Conservation (phyloP, 2,113 vertebrate genomes). For the Bucco capensis region DNA sequence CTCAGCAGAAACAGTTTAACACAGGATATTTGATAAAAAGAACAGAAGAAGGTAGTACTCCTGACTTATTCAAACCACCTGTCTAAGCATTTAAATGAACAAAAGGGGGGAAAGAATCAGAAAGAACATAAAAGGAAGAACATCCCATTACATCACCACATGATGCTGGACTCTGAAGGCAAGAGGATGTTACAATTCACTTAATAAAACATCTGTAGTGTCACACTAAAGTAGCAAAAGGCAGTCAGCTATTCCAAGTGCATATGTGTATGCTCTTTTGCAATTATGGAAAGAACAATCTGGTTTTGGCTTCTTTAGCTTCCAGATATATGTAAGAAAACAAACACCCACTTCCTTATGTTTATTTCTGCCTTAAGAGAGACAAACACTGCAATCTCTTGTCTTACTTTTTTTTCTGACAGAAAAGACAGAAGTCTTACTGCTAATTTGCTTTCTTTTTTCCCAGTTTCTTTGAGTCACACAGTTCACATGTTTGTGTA, state of each 20-base stretch:
- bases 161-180: slow-evolving; percentile 23
- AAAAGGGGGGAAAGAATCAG: background rate
- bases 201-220: slow-evolving; percentile 53
- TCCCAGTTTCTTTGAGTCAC: background rate
- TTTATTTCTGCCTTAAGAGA: slow-evolving; percentile 7
- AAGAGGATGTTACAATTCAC: slow-evolving; percentile 29
- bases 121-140: slow-evolving; percentile 23
- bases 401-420: background rate
- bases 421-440: background rate
- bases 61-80: slow-evolving; percentile 47
- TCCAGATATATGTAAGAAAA: slow-evolving; percentile 11
- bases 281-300: slow-evolving; percentile 30
- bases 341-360: slow-evolving; percentile 50
- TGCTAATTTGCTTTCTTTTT: background rate
- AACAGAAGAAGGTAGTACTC: background rate
- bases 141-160: slow-evolving; percentile 54
- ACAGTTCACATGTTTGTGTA: background rate
- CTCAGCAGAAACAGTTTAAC: slow-evolving; percentile 7
- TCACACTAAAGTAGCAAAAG: slow-evolving; percentile 27
- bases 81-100: slow-evolving; percentile 29
- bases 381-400: background rate
- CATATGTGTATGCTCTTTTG: background rate
- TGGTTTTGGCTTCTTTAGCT: slow-evolving; percentile 2
- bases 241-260: slow-evolving; percentile 11
- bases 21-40: background rate